A percentile compares a stretch with the other conserved stretches of the same genome.
Conservation (phyloP, 2,113 vertebrate genomes). For the Tinamus guttatus region DNA sequence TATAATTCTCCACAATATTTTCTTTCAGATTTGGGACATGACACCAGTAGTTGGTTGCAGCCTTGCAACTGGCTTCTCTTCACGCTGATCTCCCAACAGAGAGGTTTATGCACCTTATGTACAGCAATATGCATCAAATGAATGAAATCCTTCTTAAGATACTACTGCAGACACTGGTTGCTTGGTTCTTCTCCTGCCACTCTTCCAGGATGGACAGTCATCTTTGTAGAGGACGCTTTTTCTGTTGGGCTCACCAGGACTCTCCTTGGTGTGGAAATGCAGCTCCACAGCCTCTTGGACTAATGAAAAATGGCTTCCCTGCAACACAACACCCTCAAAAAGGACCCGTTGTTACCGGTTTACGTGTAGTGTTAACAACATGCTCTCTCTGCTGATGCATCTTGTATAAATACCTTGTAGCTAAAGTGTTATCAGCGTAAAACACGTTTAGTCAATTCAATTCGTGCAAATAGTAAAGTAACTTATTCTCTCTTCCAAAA, state of each 20-base stretch:
- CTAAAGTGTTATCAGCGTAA: constrained; percentile 7
- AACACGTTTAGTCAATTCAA: constrained; percentile 39
- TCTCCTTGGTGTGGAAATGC: not conserved
- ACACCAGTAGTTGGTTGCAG: constrained; percentile 94
- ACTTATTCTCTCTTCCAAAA: constrained; percentile 47
- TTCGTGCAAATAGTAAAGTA: constrained; percentile 35
- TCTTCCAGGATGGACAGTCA: constrained; percentile 53
- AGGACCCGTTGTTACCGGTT: constrained; percentile 25
- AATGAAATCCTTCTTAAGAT: constrained; percentile 35
- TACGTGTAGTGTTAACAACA: constrained; percentile 58
- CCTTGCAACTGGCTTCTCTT: constrained; percentile 91
- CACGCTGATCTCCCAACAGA: constrained; percentile 80
- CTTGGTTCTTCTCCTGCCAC: constrained; percentile 57
- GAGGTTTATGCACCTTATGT: constrained; percentile 43
- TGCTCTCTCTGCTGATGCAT: constrained; percentile 65
- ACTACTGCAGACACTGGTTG: constrained; percentile 70
- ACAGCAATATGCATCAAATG: constrained; percentile 32
- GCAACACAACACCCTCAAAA: not conserved
- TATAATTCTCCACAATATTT: not conserved
- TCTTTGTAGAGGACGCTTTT: constrained; percentile 31
- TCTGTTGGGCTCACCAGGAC: constrained; percentile 30
- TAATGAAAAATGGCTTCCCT: not conserved
- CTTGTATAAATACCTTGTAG: constrained; percentile 57
- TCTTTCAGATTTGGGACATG: constrained; percentile 95
- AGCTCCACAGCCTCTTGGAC: constrained; percentile 4